A percentile compares a stretch with the other conserved stretches of the same genome.
These are phyloP conservation scores for Drosophila nebulosa DNA, from an alignment of 1,140 invertebrate species.

Conservation along the genomic window DNA sequence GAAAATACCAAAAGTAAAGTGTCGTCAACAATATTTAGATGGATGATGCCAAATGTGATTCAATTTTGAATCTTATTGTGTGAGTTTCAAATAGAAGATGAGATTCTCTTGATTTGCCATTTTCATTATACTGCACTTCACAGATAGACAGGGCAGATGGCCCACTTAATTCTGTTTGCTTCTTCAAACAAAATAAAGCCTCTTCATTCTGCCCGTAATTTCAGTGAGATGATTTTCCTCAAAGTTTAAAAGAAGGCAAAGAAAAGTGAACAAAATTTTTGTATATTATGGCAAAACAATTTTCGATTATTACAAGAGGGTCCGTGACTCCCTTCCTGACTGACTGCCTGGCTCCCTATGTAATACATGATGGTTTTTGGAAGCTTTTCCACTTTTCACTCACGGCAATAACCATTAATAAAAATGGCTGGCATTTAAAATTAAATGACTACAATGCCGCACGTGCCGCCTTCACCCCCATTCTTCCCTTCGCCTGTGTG, in stretches of 20 bases:
- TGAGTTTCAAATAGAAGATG: background rate
- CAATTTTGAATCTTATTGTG: slow-evolving; percentile 25
- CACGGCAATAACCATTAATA: slow-evolving; percentile 76
- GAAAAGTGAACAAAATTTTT: slow-evolving; percentile 2
- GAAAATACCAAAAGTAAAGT: background rate
- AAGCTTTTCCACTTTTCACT: slow-evolving; percentile 42
- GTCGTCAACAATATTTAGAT: slow-evolving; percentile 50
- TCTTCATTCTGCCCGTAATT: background rate
- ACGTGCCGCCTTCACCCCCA: slow-evolving; percentile 26
- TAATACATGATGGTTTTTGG: background rate
- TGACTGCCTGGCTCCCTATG: background rate
- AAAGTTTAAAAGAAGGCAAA: background rate
- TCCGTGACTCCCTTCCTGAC: background rate
- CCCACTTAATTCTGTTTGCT: slow-evolving; percentile 33
- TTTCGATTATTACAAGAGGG: slow-evolving; percentile 66
- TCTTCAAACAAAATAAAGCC: slow-evolving; percentile 13
- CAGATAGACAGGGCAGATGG: background rate
- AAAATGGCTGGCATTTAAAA: slow-evolving; percentile 77
- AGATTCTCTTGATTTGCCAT: background rate
- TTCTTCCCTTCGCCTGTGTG: background rate
- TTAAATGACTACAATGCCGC: slow-evolving; percentile 59
- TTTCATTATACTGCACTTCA: background rate
- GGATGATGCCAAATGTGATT: slow-evolving; percentile 38
- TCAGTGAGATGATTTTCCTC: background rate
- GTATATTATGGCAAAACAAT: slow-evolving; percentile 58